Evolutionary conservation across 2,797 vertebrate species (phyloP).

Genomic region (Chrysocyon brachyurus): DNA sequence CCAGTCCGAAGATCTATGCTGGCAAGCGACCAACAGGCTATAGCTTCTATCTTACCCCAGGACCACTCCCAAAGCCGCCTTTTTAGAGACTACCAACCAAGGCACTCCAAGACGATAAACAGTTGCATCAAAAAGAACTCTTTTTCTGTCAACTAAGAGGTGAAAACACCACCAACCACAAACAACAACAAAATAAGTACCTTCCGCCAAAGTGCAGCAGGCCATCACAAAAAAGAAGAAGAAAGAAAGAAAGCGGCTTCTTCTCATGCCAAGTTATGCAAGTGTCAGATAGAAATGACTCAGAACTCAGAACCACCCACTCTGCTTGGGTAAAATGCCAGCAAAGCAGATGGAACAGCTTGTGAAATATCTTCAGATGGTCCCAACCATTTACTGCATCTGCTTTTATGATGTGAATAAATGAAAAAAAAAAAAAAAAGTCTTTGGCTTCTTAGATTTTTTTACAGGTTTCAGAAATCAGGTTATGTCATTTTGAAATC

Average conservation of each 20-base stretch:
- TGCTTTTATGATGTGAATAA: conserved; percentile 84
- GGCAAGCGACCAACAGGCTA: not conserved
- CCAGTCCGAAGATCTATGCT: conserved; percentile 27
- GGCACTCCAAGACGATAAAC: conserved; percentile 56
- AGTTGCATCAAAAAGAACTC: conserved; percentile 47
- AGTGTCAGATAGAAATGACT: conserved; percentile 74
- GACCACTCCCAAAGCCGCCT: conserved; percentile 50
- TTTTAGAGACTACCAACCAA: conserved; percentile 67
- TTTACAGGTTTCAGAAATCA: conserved; percentile 85
- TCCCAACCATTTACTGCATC: conserved; percentile 81
- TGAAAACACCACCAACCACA: conserved; percentile 10
- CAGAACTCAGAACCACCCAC: conserved; percentile 81
- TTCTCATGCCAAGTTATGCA: conserved; percentile 67
- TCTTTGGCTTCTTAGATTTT: conserved; percentile 76
- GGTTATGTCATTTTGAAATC: conserved; percentile 85
- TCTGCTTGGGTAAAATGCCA: conserved; percentile 79
- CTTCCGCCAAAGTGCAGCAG: not conserved
- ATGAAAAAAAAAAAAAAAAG: conserved; percentile 53
- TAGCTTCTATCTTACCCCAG: conserved; percentile 25
- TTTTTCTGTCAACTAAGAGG: conserved; percentile 50
- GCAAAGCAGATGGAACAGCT: conserved; percentile 85
- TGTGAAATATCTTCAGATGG: conserved; percentile 86
- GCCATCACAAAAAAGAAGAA: conserved; percentile 29
- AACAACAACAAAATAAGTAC: conserved; percentile 50
- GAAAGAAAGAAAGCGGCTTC: not conserved